These are phyloP conservation scores for Lycaon pictus DNA, from an alignment of 2,113 vertebrate species.

Conservation along the genomic window DNA sequence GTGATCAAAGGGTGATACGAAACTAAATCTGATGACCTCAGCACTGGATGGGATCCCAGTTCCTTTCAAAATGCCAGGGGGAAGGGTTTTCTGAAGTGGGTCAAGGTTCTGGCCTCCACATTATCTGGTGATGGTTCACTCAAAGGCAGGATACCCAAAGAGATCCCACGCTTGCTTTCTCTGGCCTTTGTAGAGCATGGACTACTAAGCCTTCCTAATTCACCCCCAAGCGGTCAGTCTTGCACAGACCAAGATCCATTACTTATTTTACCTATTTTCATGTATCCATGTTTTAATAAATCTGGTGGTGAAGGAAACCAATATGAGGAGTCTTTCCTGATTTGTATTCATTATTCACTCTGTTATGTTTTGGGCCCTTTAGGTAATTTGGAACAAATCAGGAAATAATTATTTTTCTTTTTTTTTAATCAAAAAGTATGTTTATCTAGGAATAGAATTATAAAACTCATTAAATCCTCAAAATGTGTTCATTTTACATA, in stretches of 20 bases:
- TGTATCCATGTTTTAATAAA: slow-evolving; percentile 44
- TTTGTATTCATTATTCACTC: slow-evolving; percentile 70
- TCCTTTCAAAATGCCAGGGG: background rate
- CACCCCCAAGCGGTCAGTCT: background rate
- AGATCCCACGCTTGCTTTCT: background rate
- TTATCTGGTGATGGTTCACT: background rate
- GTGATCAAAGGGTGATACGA: background rate
- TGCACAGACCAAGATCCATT: background rate
- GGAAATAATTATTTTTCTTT: slow-evolving; percentile 72
- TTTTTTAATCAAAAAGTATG: slow-evolving; percentile 39
- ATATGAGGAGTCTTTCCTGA: slow-evolving; percentile 4
- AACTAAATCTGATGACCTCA: background rate
- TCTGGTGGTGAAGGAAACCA: slow-evolving; percentile 44
- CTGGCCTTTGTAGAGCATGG: background rate
- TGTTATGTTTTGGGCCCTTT: slow-evolving; percentile 66
- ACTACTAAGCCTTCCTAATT: background rate
- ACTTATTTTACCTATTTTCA: slow-evolving; percentile 7
- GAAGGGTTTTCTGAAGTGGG: background rate
- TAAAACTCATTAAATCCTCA: slow-evolving; percentile 71
- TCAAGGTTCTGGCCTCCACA: background rate
- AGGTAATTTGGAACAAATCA: slow-evolving; percentile 73
- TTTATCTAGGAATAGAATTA: slow-evolving; percentile 66
- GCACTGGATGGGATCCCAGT: background rate
- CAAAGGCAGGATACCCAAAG: background rate
- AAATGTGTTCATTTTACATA: slow-evolving; percentile 65